A percentile compares a stretch with the other conserved stretches of the same genome.
Conservation (phyloP, 1,140 invertebrate genomes). For the Diabrotica undecimpunctata region DNA sequence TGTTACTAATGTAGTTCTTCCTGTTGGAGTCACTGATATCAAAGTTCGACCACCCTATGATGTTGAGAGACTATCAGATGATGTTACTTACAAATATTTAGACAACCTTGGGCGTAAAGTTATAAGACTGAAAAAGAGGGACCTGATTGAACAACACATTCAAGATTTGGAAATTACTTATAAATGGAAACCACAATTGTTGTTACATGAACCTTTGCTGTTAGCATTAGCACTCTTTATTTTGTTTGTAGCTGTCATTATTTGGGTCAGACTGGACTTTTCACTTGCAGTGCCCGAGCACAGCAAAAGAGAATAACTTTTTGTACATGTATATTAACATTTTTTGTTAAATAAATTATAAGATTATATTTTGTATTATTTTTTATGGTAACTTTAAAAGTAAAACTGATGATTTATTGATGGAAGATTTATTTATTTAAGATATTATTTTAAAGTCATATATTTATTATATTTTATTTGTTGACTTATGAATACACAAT, state of each 20-base stretch:
- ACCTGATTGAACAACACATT: constrained; percentile 96
- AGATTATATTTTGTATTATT: no score
- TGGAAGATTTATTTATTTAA: no score
- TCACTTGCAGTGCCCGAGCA: constrained; percentile 63
- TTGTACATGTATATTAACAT: not conserved
- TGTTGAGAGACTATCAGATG: constrained; percentile 70
- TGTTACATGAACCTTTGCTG: constrained; percentile 91
- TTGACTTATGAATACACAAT: no score
- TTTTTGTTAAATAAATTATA: no score
- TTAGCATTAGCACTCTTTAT: constrained; percentile 85
- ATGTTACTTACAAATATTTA: constrained; percentile 88
- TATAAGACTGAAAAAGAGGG: constrained; percentile 78
- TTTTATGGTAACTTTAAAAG: no score
- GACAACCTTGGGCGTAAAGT: constrained; percentile 92
- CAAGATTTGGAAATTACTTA: constrained; percentile 87
- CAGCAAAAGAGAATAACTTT: constrained; percentile 38
- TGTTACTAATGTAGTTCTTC: constrained; percentile 88
- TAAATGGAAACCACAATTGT: constrained; percentile 76
- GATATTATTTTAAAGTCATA: no score
- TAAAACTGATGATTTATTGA: no score
- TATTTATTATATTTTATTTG: no score
- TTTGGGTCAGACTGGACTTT: constrained; percentile 95
- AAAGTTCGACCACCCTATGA: constrained; percentile 80
- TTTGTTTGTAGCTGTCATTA: constrained; percentile 87
- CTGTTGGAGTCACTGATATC: constrained; percentile 85